These are phyloP conservation scores for Ennomos fuscantarius DNA, from an alignment of 2,888 invertebrate species.

Conservation along the genomic window DNA sequence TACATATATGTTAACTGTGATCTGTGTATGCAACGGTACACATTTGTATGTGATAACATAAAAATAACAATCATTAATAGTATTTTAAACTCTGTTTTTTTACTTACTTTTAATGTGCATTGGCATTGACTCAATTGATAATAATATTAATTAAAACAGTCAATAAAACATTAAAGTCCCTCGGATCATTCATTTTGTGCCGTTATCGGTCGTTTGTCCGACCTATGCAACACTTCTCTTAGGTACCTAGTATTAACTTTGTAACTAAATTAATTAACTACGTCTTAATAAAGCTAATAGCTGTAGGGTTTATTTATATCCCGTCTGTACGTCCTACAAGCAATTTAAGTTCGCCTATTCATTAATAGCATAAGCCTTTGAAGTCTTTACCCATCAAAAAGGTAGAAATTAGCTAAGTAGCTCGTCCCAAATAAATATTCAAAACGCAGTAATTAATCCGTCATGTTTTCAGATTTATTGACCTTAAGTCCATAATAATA, in stretches of 20 bases:
- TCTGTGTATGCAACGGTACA: too few species aligned
- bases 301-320: too few species aligned
- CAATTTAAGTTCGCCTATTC: too few species aligned
- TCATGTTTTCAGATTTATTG: conserved; percentile 18
- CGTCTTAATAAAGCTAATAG: too few species aligned
- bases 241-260: conserved; percentile 41
- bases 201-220: conserved; percentile 72
- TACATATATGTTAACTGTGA: too few species aligned
- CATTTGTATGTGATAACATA: not conserved
- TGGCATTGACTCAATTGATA: conserved; percentile 55
- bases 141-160: conserved; percentile 71
- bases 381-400: too few species aligned
- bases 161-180: conserved; percentile 62
- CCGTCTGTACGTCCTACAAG: too few species aligned
- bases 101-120: conserved; percentile 44
- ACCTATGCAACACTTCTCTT: conserved; percentile 72
- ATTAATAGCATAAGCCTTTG: too few species aligned
- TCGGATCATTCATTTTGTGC: conserved; percentile 65
- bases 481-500: conserved; percentile 30
- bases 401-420: too few species aligned
- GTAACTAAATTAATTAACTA: conserved; percentile 12
- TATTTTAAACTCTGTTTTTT: conserved; percentile 30
- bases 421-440: too few species aligned
- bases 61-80: not conserved
- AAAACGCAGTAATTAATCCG: not conserved